Evolutionary conservation across 2,113 vertebrate genomes (phyloP).

Genomic region (Sorex araneus): DNA sequence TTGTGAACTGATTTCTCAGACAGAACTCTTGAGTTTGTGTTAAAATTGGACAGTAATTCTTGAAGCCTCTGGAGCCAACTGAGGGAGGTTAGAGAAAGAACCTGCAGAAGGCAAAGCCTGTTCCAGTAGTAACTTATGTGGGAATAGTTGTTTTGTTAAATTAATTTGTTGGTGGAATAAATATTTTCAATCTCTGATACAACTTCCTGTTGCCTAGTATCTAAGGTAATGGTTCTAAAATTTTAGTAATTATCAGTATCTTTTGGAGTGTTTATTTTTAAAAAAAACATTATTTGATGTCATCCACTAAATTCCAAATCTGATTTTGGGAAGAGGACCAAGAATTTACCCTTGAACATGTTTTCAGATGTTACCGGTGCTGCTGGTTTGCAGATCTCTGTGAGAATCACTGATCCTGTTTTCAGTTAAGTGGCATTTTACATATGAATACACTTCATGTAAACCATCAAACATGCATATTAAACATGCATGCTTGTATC

Average conservation of each 20-base stretch:
- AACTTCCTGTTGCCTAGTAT: background rate
- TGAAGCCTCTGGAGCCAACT: background rate
- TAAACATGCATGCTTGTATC: background rate
- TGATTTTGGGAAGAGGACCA: background rate
- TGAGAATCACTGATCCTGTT: background rate
- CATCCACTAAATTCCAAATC: background rate
- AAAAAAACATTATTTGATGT: background rate
- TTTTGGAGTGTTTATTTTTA: background rate
- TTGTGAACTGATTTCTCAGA: background rate
- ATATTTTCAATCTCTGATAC: slow-evolving; percentile 6
- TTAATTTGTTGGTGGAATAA: background rate
- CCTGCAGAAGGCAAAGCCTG: background rate
- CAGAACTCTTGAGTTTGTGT: background rate
- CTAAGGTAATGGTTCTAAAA: background rate
- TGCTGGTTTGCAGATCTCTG: background rate
- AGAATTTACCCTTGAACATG: background rate
- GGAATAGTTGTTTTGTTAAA: background rate
- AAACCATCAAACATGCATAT: background rate
- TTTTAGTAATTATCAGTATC: background rate
- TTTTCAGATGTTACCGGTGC: background rate
- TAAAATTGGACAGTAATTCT: background rate
- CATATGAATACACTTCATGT: background rate
- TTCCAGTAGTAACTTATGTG: background rate
- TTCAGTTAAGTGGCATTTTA: background rate
- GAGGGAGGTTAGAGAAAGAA: background rate